Evolutionary conservation across 2,888 invertebrate genomes (phyloP), one percentile per base, ranked within the genome.

Genomic region (Aleiodes alternator): DNA sequence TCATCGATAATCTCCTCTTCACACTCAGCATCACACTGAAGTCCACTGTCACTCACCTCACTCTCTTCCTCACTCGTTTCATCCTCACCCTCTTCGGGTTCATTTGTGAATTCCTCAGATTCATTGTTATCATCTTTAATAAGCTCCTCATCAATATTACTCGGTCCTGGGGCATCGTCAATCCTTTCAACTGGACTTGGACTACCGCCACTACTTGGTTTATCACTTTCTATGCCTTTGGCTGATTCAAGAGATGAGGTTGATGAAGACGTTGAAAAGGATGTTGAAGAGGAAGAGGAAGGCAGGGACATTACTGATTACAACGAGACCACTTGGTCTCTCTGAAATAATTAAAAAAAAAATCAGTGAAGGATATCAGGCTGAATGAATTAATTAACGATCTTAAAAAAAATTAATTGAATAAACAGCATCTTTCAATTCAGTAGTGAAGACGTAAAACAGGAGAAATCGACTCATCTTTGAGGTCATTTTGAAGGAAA

Each of bases 161-260:
- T 89, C 4, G 89, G 89, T 53, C 89, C 89, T 66, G 89, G 85
- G 66, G 87, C 82, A 76, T 87, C 87, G 8, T 84, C 85, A 7
- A 85, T 83, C 74, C 87, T 87, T 80, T 89, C 89, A 14, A 87
- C 81, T 59, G 89, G 89, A 83, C 89, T 89, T 38, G 87, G 86
- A 84, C 89, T 89, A 16, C 88, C 85, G 72, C 88, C 88, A 72
- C 85, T 86, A 72, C 85, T 86, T 75, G 87, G 83, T 84, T 88
- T 88, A 78, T 85, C 87, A 76, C 82, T 83, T 74, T 81, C 83
- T 81, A 86, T 83, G 79, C 84, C 85, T 80, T 87, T 88, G 76
- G 88, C 84, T 69, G 88, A 84, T 70, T 76, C 71, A 1, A 76
- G 73, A 34, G 79, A 79, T 68, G 89, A 86, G 76, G 88, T 83